Evolutionary conservation across 2,888 invertebrate genomes (phyloP).

Genomic region (Chalcosyrphus nemorum): DNA sequence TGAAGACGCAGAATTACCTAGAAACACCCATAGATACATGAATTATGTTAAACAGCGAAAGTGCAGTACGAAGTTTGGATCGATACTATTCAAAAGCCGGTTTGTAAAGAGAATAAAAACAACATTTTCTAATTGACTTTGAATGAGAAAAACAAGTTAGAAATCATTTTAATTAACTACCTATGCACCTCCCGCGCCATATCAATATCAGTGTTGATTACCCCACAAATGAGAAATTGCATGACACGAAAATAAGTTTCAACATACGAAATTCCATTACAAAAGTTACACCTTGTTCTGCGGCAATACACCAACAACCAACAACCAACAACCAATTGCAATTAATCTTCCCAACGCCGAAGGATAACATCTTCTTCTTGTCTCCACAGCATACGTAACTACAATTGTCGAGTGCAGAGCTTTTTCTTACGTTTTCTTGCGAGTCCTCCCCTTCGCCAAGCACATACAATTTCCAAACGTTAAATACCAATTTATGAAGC

Average conservation of each 20-base stretch:
- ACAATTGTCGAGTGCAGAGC: slow-evolving; percentile 27
- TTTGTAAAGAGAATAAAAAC: no score
- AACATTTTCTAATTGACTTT: no score
- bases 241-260: not conserved
- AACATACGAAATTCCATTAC: slow-evolving; percentile 34
- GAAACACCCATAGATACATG: no score
- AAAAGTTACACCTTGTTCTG: slow-evolving; percentile 44
- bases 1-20: no score
- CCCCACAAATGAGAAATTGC: slow-evolving; percentile 9
- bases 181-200: no score
- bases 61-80: no score
- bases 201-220: slow-evolving; percentile 13
- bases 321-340: slow-evolving; percentile 39
- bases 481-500: slow-evolving; percentile 69
- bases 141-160: not conserved
- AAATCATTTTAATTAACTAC: not conserved
- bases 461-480: slow-evolving; percentile 64
- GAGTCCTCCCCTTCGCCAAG: not conserved
- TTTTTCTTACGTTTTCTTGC: slow-evolving; percentile 36
- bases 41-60: no score
- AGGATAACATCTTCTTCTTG: slow-evolving; percentile 52
- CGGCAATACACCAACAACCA: slow-evolving; percentile 20
- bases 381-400: slow-evolving; percentile 44
- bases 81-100: no score
- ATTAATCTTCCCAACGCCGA: slow-evolving; percentile 55